Percentiles rank a stretch among this genome's conserved stretches.
Evolutionary conservation across 2,113 vertebrate species (phyloP).

Genomic region (Dolichotis patagonum): DNA sequence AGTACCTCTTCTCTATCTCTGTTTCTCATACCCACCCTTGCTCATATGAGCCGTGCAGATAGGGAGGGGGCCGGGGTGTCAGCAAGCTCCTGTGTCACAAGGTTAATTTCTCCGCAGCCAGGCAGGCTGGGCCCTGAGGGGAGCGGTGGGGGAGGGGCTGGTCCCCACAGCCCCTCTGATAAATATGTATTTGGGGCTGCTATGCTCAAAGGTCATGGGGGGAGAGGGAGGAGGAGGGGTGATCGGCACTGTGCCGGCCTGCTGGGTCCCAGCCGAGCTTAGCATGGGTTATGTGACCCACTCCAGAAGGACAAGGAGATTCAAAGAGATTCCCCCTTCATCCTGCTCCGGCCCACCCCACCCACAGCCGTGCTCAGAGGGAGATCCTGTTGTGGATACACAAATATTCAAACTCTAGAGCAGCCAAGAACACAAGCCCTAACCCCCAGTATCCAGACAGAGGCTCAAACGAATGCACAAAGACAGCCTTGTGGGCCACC

Average conservation of each 20-base stretch:
- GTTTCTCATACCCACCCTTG: neutral
- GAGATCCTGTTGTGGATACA: conserved; percentile 33
- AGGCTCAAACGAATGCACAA: conserved; percentile 60
- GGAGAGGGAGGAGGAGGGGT: conserved; percentile 54
- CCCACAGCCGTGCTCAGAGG: neutral
- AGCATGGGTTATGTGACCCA: neutral
- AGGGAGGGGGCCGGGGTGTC: conserved; percentile 69
- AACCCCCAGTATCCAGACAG: neutral
- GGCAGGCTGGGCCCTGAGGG: conserved; percentile 81
- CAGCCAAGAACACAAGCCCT: conserved; percentile 25
- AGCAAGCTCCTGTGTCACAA: conserved; percentile 77
- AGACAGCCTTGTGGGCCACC: conserved; percentile 34
- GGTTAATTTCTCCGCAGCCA: conserved; percentile 83
- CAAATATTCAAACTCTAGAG: conserved; percentile 47
- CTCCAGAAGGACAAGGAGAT: conserved; percentile 36
- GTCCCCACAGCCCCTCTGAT: conserved; percentile 81
- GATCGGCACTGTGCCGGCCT: neutral
- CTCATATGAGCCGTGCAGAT: neutral
- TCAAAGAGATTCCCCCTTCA: neutral
- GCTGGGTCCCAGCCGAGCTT: conserved; percentile 31
- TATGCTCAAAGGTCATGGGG: conserved; percentile 75
- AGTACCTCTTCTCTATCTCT: conserved; percentile 13
- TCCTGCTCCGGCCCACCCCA: neutral
- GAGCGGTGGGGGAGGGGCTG: conserved; percentile 76
- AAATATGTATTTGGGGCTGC: conserved; percentile 83